Conservation (phyloP, 2,797 vertebrate species). For the Rhyacichthys aspro region DNA sequence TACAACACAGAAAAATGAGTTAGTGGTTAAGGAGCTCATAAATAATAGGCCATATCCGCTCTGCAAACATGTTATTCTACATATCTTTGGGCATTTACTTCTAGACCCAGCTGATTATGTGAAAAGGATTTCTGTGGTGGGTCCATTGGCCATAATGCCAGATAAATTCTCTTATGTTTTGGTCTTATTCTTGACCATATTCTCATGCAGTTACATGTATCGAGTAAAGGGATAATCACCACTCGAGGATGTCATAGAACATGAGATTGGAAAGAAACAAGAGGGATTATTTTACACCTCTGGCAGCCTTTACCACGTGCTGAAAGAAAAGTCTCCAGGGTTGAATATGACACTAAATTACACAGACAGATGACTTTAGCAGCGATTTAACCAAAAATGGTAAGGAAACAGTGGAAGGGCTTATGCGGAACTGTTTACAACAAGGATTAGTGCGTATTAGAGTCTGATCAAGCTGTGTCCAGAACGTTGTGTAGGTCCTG, state of each 20-base stretch:
- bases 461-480: slow-evolving; percentile 28
- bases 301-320: slow-evolving; percentile 1
- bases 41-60: no score
- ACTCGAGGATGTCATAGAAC: slow-evolving; percentile 12
- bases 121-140: slow-evolving; percentile 17
- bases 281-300: slow-evolving; percentile 14
- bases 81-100: no score
- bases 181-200: background rate
- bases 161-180: background rate
- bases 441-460: slow-evolving; percentile 19
- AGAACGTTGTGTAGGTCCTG: slow-evolving; percentile 54
- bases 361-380: slow-evolving; percentile 24
- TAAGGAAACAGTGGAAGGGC: slow-evolving; percentile 21
- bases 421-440: slow-evolving; percentile 10
- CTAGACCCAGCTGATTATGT: background rate
- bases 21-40: no score
- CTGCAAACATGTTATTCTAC: no score
- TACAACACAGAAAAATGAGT: no score
- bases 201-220: background rate
- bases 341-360: slow-evolving; percentile 32
- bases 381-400: slow-evolving; percentile 37
- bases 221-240: background rate
- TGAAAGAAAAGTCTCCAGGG: slow-evolving; percentile 30
- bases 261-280: slow-evolving; percentile 3
- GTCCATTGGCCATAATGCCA: background rate